phyloP scores from a whole-genome alignment of 2,797 vertebrate genomes.

The Sandelia bainsii region DNA sequence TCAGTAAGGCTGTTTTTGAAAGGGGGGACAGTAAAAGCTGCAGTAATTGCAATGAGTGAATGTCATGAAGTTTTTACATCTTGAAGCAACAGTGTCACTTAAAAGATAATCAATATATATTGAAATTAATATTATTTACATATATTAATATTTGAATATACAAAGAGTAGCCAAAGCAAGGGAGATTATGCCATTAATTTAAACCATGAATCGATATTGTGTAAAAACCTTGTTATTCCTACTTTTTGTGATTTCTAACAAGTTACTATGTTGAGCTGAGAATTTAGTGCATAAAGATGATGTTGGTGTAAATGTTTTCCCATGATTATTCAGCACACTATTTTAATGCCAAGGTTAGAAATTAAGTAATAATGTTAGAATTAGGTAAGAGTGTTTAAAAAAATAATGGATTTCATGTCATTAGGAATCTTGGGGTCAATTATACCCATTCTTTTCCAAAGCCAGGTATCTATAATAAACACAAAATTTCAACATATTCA shows the following conservation, averaged over 20 bases:
- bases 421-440: constrained; percentile 47
- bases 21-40: too few relatives aligned
- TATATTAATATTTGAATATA: constrained; percentile 1
- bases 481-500: constrained; percentile 12
- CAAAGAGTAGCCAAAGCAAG: neutral
- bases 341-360: constrained; percentile 34
- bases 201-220: neutral
- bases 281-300: too few relatives aligned
- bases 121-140: constrained; percentile 15
- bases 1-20: too few relatives aligned
- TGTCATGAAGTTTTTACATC: too few relatives aligned
- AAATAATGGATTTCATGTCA: constrained; percentile 31
- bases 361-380: constrained; percentile 35
- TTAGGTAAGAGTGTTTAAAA: constrained; percentile 23
- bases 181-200: constrained; percentile 12
- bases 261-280: too few relatives aligned
- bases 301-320: constrained; percentile 9
- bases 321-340: constrained; percentile 17
- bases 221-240: neutral
- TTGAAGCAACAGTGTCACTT: too few relatives aligned
- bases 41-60: too few relatives aligned
- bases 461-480: constrained; percentile 12
- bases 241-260: neutral
- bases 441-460: neutral
- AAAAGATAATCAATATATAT: constrained; percentile 3